A percentile compares a stretch with the other conserved stretches of the same genome.
Evolutionary conservation across 2,797 vertebrate genomes (phyloP).

Genomic region (Australoheros facetus): DNA sequence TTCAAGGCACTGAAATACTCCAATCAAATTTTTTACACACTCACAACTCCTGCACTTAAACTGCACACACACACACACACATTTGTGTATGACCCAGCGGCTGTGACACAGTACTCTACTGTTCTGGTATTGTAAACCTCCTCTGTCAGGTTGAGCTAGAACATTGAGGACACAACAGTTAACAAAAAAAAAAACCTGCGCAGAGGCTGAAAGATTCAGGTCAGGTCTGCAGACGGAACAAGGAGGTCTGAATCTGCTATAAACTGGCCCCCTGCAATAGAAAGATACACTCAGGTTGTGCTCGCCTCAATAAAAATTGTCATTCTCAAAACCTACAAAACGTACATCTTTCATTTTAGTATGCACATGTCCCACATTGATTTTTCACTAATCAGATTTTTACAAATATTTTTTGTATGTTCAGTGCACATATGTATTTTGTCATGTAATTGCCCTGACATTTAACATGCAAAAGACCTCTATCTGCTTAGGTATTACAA

Average conservation of each 20-base stretch:
- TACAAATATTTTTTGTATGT: background rate
- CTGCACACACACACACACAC: background rate
- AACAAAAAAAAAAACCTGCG: background rate
- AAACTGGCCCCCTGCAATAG: conserved; percentile 22
- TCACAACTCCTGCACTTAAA: background rate
- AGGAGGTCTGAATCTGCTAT: conserved; percentile 1
- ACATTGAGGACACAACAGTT: conserved; percentile 37
- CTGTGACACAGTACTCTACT: conserved; percentile 6
- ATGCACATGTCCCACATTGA: background rate
- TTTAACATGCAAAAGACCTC: conserved; percentile 32
- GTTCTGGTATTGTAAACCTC: conserved; percentile 39
- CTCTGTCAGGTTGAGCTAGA: conserved; percentile 37
- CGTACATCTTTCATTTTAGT: background rate
- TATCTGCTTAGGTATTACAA: conserved; percentile 35
- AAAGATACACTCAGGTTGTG: background rate
- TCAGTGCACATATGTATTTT: background rate
- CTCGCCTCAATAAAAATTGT: conserved; percentile 24
- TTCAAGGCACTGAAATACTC: background rate
- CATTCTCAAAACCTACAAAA: background rate
- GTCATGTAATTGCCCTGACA: conserved; percentile 43
- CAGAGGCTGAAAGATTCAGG: conserved; percentile 45
- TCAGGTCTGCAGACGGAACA: conserved; percentile 32
- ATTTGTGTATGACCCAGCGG: background rate
- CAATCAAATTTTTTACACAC: background rate
- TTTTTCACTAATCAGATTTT: too few species aligned